phyloP scores from a whole-genome alignment of 1,140 invertebrate species.

The Aphelenchoides fujianensis region DNA sequence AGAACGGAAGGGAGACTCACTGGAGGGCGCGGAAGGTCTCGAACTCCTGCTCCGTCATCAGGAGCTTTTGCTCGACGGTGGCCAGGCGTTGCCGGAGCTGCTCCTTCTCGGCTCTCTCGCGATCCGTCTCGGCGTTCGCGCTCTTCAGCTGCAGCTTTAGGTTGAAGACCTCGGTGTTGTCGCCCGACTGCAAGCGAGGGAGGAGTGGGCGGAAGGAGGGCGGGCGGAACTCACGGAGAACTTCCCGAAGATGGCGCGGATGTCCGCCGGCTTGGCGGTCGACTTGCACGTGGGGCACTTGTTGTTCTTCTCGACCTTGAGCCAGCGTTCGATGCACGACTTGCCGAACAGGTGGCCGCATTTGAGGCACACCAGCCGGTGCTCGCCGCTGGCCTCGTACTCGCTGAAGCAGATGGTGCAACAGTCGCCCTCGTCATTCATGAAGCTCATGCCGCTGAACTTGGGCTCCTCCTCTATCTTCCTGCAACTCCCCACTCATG shows the following conservation, averaged over 20 bases:
- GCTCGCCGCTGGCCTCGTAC: slow-evolving; percentile 80
- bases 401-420: slow-evolving; percentile 83
- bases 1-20: not conserved
- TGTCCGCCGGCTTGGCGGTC: slow-evolving; percentile 72
- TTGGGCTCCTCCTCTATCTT: not conserved
- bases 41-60: not conserved
- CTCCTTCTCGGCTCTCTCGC: not conserved
- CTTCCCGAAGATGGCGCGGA: slow-evolving; percentile 73
- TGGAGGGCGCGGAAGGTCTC: not conserved
- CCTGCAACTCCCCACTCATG: not conserved
- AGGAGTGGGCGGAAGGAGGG: not conserved
- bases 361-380: slow-evolving; percentile 75
- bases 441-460: not conserved
- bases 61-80: too few relatives aligned
- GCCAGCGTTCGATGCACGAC: slow-evolving; percentile 78
- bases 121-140: not conserved
- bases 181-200: slow-evolving; percentile 20
- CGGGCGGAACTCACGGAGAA: slow-evolving; percentile 64
- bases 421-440: slow-evolving; percentile 62
- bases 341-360: slow-evolving; percentile 87
- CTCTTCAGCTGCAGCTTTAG: slow-evolving; percentile 1
- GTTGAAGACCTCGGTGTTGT: slow-evolving; percentile 20
- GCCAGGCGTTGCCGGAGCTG: too few relatives aligned
- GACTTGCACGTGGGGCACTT: slow-evolving; percentile 83
- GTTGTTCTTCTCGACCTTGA: slow-evolving; percentile 64